A percentile compares a stretch with the other conserved stretches of the same genome.
Evolutionary conservation across 2,888 invertebrate species (phyloP).

Genomic region (Cephus pulcher): DNA sequence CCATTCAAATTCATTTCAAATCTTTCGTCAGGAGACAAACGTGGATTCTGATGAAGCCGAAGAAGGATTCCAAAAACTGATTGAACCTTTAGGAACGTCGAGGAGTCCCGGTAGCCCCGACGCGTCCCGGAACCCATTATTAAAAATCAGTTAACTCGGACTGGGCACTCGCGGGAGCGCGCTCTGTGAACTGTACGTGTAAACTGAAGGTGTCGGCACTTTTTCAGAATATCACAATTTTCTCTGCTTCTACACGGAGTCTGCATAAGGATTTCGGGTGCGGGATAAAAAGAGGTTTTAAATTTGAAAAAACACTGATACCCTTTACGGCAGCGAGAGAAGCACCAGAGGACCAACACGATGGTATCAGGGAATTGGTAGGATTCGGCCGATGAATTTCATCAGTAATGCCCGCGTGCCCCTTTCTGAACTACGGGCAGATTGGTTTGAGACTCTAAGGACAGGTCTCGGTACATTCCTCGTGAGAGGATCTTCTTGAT

Average conservation of each 20-base stretch:
- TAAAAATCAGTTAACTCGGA: constrained; percentile 52
- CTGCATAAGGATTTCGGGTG: neutral
- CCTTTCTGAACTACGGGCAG: neutral
- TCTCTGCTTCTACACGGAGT: neutral
- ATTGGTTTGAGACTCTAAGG: neutral
- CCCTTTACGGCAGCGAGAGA: neutral
- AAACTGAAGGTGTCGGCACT: constrained; percentile 21
- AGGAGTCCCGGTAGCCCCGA: constrained; percentile 32
- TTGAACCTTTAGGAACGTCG: constrained; percentile 5
- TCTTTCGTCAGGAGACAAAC: neutral
- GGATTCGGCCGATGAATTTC: neutral
- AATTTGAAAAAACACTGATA: neutral
- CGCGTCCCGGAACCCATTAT: constrained; percentile 38
- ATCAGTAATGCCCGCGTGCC: neutral
- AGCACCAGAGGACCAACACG: neutral
- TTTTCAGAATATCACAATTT: constrained; percentile 34
- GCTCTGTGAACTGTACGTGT: constrained; percentile 41
- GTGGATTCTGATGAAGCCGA: neutral
- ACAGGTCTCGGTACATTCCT: neutral
- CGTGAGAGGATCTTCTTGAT: neutral
- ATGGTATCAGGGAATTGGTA: neutral
- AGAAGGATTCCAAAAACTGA: constrained; percentile 14
- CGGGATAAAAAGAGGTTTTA: neutral
- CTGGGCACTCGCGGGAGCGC: constrained; percentile 36
- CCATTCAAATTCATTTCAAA: neutral